Evolutionary conservation across 2,113 vertebrate genomes (phyloP), one percentile per base, ranked within the genome.

Genomic region (Dromiciops gliroides): DNA sequence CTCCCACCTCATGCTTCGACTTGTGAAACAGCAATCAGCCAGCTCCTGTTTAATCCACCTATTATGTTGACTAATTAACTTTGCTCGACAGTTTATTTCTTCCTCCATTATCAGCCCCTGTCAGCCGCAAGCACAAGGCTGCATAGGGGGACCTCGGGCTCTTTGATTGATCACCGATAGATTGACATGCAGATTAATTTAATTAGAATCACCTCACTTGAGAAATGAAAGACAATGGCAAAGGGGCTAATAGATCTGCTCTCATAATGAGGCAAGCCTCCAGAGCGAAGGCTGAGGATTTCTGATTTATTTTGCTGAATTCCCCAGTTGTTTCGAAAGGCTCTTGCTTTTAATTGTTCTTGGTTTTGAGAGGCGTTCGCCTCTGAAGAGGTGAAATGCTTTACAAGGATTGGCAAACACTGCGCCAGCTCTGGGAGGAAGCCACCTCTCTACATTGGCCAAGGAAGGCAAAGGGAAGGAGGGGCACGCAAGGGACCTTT

Each of bases 171-270:
- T 99, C 99, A 99, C 98, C 98, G 94, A 99, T 99, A 99, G 99
- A 99, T 99, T 99, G 99, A 99, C 99, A 99, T 99, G 99, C 98
- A 99, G 99, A 99, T 99, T 99, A 99, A 99, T 99, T 99, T 99
- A 99, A 99, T 99, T 99, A 99, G 98, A 99, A 99, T 99, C 98
- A 98, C 99, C 99, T 99, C 99, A 99, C 99, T 99, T 99, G 99
- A 99, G 99, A 99, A 99, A 99, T 98, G 98, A 99, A 99, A 99
- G 98, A 99, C 98, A 99, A 99, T 98, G 98, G 98, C 98, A 98
- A 98, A 97, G 98, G 98, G 97, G 98, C 98, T 99, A 99, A 99
- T 98, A 99, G 98, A 99, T 99, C 98, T 99, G 98, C 98, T 99
- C 98, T 98, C 98, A 98, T 98, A 98, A 99, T 98, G 98, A 98